A percentile compares a stretch with the other conserved stretches of the same genome.
phyloP scores from a whole-genome alignment of 2,797 vertebrate species.

The Hephaestus fuliginosus region DNA sequence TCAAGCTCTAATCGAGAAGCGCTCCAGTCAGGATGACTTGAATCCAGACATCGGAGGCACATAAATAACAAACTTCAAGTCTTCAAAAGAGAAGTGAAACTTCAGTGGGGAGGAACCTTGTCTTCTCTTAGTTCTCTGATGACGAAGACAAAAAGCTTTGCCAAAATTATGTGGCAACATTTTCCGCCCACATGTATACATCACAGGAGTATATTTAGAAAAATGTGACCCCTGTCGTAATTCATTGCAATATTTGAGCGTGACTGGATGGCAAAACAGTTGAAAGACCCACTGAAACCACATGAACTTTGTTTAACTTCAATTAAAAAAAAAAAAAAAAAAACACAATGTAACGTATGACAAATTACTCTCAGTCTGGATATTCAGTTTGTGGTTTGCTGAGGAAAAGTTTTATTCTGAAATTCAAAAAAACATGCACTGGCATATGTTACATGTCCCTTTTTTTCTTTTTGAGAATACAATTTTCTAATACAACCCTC shows the following conservation, averaged over 20 bases:
- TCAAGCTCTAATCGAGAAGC: background rate
- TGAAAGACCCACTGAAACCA: background rate
- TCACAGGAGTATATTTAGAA: background rate
- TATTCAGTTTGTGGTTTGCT: background rate
- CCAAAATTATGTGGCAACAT: conserved; percentile 31
- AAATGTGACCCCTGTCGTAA: background rate
- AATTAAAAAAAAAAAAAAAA: background rate
- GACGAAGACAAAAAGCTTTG: too few relatives aligned
- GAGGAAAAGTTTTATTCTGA: background rate
- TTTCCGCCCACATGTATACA: conserved; percentile 2
- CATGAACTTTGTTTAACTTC: background rate
- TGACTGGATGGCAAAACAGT: background rate
- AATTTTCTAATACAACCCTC: too few relatives aligned
- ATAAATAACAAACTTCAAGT: background rate
- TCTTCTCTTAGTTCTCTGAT: conserved; percentile 69
- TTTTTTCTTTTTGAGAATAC: background rate
- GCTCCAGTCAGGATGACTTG: background rate
- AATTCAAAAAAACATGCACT: background rate
- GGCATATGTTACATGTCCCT: too few relatives aligned
- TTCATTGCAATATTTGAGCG: background rate
- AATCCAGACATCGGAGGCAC: background rate
- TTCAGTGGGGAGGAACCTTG: conserved; percentile 31
- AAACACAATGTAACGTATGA: background rate
- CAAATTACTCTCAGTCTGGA: background rate
- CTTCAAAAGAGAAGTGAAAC: conserved; percentile 48